phyloP scores from a whole-genome alignment of 2,888 invertebrate species.

The Tupiocoris notatus region DNA sequence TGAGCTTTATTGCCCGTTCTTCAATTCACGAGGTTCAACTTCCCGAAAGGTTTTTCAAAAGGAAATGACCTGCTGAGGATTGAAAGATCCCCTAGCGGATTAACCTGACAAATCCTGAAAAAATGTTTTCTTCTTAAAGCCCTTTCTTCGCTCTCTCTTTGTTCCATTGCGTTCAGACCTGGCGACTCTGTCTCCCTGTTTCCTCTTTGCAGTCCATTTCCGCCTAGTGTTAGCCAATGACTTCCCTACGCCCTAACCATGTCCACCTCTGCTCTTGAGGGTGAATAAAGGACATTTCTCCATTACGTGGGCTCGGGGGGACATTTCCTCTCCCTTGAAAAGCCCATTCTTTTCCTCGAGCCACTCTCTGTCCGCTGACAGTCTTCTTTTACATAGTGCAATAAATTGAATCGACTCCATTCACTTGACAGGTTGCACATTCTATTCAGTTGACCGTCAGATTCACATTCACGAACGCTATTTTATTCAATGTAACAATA shows the following conservation, averaged over 20 bases:
- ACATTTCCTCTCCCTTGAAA: not conserved
- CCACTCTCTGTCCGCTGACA: not conserved
- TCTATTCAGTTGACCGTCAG: not conserved
- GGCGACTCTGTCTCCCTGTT: not conserved
- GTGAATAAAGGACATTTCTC: not conserved
- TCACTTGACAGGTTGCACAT: not conserved
- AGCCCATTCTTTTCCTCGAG: not conserved
- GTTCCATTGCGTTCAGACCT: not conserved
- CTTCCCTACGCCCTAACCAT: not conserved
- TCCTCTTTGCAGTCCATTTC: conserved; percentile 16
- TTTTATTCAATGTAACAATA: not conserved
- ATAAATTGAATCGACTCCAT: not conserved
- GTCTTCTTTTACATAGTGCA: not conserved
- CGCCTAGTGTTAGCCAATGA: not conserved
- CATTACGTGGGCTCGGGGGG: conserved; percentile 3
- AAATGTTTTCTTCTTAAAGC: conserved; percentile 9
- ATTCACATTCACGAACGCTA: not conserved
- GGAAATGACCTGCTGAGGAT: conserved; percentile 33
- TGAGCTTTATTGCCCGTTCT: not conserved
- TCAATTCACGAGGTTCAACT: no score
- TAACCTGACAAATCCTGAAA: conserved; percentile 42
- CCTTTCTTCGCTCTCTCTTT: no score
- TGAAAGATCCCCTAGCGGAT: conserved; percentile 25
- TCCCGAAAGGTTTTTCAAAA: not conserved
- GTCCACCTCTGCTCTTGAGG: not conserved